Evolutionary conservation across 1,140 invertebrate genomes (phyloP).

Genomic region (Drosophila oshimai): DNA sequence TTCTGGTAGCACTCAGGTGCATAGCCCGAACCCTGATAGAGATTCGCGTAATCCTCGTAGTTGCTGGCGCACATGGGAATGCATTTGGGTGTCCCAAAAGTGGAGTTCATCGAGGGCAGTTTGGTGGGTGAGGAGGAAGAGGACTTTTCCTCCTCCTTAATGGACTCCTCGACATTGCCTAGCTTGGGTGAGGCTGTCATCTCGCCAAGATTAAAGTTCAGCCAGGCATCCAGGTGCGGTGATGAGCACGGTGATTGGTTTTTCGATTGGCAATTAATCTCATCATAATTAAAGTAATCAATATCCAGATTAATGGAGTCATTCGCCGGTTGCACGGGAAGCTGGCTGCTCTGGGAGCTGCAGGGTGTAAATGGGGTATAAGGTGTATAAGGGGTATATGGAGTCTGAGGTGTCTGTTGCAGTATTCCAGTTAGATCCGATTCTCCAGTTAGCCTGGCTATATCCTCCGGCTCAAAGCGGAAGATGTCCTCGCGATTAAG

Average conservation of each 20-base stretch:
- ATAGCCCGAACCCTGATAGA: conserved; percentile 46
- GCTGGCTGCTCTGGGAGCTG: conserved; percentile 40
- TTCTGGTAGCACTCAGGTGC: conserved; percentile 62
- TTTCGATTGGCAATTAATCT: conserved; percentile 82
- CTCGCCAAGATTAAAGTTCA: conserved; percentile 71
- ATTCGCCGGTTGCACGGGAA: not conserved
- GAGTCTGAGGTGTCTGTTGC: conserved; percentile 28
- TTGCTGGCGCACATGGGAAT: conserved; percentile 52
- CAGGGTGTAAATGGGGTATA: conserved; percentile 65
- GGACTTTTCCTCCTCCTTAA: conserved; percentile 38
- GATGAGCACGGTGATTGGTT: conserved; percentile 82
- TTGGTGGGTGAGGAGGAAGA: conserved; percentile 47
- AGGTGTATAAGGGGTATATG: conserved; percentile 67
- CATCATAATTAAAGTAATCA: conserved; percentile 82
- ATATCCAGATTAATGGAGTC: conserved; percentile 68
- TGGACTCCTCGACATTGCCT: conserved; percentile 50
- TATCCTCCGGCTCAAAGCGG: conserved; percentile 81
- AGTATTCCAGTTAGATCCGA: conserved; percentile 12
- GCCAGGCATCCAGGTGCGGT: conserved; percentile 80
- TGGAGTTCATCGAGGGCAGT: conserved; percentile 77
- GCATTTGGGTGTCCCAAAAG: conserved; percentile 77
- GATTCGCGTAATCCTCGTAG: conserved; percentile 59
- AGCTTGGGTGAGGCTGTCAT: conserved; percentile 60
- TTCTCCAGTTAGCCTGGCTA: conserved; percentile 64
- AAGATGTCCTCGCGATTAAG: conserved; percentile 76